These are phyloP conservation scores for Eulacestoma nigropectus DNA, from an alignment of 2,113 vertebrate species.

Conservation along the genomic window DNA sequence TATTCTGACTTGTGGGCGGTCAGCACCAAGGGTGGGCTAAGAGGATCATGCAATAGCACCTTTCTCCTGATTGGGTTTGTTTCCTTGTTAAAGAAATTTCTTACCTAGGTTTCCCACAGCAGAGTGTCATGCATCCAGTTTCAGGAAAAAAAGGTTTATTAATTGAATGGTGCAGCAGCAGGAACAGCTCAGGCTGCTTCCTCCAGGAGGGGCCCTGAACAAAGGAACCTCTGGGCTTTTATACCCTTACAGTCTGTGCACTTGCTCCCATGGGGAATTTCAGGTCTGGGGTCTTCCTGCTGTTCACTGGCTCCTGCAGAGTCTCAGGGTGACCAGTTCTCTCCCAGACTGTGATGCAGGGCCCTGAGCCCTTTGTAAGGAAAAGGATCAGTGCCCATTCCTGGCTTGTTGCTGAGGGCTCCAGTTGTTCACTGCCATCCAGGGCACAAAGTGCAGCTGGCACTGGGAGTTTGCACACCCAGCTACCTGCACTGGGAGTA, in stretches of 20 bases:
- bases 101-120: background rate
- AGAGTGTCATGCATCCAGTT: background rate
- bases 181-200: background rate
- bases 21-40: background rate
- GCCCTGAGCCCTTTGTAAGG: background rate
- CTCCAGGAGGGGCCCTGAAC: fast-evolving
- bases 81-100: background rate
- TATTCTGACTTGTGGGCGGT: background rate
- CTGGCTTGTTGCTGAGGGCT: background rate
- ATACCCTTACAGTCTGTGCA: background rate
- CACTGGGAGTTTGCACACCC: background rate
- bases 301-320: background rate
- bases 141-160: background rate
- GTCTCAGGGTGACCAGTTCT: background rate
- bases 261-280: background rate
- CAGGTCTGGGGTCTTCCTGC: background rate
- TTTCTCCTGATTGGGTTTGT: background rate
- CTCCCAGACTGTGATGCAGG: background rate
- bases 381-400: background rate
- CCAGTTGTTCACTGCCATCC: background rate
- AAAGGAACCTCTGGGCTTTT: background rate
- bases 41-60: background rate
- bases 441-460: background rate
- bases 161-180: background rate
- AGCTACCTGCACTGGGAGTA: background rate